phyloP scores from a whole-genome alignment of 2,797 vertebrate species.

The Sebastes flavidus region DNA sequence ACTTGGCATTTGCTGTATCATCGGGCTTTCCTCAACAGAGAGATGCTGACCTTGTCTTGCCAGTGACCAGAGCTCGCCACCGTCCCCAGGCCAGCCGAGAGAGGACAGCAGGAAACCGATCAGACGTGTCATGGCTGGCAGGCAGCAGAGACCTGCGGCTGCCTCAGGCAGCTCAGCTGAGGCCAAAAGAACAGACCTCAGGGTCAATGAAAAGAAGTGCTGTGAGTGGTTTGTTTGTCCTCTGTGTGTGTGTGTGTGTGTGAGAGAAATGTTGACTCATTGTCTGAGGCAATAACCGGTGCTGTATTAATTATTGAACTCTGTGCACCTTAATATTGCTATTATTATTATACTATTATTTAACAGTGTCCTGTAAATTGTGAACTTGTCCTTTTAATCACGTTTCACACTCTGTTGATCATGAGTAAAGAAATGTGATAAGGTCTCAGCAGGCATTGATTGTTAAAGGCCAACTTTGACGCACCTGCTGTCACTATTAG shows the following conservation, averaged over 20 bases:
- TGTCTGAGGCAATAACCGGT: background rate
- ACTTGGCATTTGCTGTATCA: background rate
- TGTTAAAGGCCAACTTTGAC: constrained; percentile 24
- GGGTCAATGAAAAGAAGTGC: constrained; percentile 77
- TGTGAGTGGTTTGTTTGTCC: constrained; percentile 67
- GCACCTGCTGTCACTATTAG: background rate
- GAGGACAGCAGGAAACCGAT: constrained; percentile 12
- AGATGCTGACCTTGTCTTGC: constrained; percentile 38
- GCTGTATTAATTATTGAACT: background rate
- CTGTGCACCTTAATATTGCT: background rate
- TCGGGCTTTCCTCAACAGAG: constrained; percentile 13
- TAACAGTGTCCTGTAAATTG: background rate
- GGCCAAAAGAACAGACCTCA: constrained; percentile 54
- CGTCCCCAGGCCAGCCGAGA: background rate
- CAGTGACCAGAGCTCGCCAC: constrained; percentile 11
- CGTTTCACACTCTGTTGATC: background rate
- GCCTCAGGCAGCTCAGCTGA: constrained; percentile 40
- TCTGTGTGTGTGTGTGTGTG: background rate
- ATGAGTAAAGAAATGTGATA: background rate
- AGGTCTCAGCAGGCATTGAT: background rate
- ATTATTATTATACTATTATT: background rate
- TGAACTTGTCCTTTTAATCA: background rate
- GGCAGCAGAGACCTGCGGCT: constrained; percentile 36
- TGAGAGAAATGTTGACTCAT: background rate
- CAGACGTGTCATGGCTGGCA: constrained; percentile 57